Evolutionary conservation across 1,140 invertebrate genomes (phyloP).

Genomic region (Arion vulgaris): DNA sequence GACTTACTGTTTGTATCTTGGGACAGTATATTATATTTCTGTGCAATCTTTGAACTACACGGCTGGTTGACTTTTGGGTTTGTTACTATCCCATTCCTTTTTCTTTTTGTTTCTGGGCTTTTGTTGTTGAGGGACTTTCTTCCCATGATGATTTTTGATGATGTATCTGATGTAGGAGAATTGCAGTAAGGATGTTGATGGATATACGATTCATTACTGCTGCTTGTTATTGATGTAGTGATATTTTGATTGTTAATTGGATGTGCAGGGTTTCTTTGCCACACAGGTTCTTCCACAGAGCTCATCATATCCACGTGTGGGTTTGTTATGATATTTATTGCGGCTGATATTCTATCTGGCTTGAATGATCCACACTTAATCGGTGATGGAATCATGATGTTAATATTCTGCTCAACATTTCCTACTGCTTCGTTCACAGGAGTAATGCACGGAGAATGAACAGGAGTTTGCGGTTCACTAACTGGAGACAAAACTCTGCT

Average conservation of each 20-base stretch:
- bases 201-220: constrained; percentile 4
- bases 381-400: constrained; percentile 53
- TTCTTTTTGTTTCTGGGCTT: constrained; percentile 70
- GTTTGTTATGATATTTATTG: constrained; percentile 68
- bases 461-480: constrained; percentile 84
- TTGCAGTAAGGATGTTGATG: constrained; percentile 51
- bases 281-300: constrained; percentile 62
- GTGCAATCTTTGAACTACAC: constrained; percentile 29
- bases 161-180: constrained; percentile 51
- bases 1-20: background rate
- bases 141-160: constrained; percentile 63
- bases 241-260: constrained; percentile 32
- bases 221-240: constrained; percentile 58
- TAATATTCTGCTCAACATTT: constrained; percentile 30
- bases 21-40: constrained; percentile 75
- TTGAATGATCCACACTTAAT: constrained; percentile 56
- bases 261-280: constrained; percentile 62
- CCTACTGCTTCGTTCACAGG: background rate
- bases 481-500: constrained; percentile 79
- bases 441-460: constrained; percentile 82
- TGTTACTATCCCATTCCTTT: constrained; percentile 90
- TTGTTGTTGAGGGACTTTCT: constrained; percentile 45
- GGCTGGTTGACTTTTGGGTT: constrained; percentile 84
- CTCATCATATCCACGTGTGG: constrained; percentile 66
- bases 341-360: constrained; percentile 58